Evolutionary conservation across 2,888 invertebrate species (phyloP).

Genomic region (Pycnomerus fuliginosus): DNA sequence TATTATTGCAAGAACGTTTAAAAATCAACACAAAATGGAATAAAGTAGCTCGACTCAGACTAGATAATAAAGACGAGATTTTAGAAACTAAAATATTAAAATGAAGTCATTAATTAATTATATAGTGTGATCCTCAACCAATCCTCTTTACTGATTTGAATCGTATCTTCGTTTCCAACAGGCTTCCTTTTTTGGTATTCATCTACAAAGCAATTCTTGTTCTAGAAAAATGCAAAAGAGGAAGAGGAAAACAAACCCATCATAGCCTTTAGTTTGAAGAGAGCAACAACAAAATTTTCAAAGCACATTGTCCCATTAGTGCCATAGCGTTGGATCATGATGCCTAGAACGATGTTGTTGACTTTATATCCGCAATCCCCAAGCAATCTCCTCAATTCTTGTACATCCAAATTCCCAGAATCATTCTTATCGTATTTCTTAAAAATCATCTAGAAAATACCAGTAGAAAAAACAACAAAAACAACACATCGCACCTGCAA

Average conservation of each 20-base stretch:
- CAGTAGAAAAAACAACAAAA: background rate
- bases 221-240: too few species aligned
- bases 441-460: constrained; percentile 72
- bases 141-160: background rate
- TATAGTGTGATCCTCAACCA: background rate
- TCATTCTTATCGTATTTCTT: constrained; percentile 78
- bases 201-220: background rate
- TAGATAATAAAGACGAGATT: too few species aligned
- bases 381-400: constrained; percentile 79
- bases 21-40: too few species aligned
- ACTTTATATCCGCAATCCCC: constrained; percentile 85
- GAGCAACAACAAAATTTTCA: constrained; percentile 92
- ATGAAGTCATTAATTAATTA: too few species aligned
- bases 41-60: too few species aligned
- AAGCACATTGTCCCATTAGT: constrained; percentile 76
- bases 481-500: too few species aligned
- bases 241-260: constrained; percentile 69
- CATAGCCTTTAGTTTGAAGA: constrained; percentile 89
- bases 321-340: constrained; percentile 87
- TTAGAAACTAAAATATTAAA: too few species aligned
- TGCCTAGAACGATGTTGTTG: constrained; percentile 84
- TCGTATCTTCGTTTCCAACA: background rate
- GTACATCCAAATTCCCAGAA: constrained; percentile 76
- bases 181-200: background rate
- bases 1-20: too few species aligned